Base-by-base conservation (phyloP, 2,888 invertebrate genomes). In the Craniophora ligustri region DNA sequence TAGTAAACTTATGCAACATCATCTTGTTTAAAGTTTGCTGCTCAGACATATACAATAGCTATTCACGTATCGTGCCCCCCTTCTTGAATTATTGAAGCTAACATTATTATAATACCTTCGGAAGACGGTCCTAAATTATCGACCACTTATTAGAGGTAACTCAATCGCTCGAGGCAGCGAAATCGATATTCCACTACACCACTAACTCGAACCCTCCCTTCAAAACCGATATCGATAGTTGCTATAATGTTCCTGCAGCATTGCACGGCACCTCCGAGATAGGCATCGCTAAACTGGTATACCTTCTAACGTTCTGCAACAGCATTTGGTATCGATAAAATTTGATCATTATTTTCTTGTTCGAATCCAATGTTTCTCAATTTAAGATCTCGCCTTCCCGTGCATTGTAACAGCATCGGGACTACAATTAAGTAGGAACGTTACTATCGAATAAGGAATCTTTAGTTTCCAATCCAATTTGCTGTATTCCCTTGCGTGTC, bases 401-500 rank as follows among this genome's bases (percentile, higher is more conserved):
- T 42, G 38, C 30, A 49, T 70, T 38, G 45, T 47, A 57, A 53
- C 47, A 57, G 51, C 45, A 47, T 42, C 19, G 49, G 69, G 46
- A 65, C 50, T 60, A 64, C 66, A 71, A 73, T 73, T 73, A 73
- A 54, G 48, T 61, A 46, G 68, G 71, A 67, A 73, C 71, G 61
- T 71, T 72, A 78, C 76, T 79, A 82, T 82, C 81, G 72, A 76
- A 72, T 77, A 78, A 77, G 80, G 76, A 79, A 81, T 82, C 81
- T 82, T 78, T 78, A 77, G 82, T 84, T 85, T 82, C 84, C 82
- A 88, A 88, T 87, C 87, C 85, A 89, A 87, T 89, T 90, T 88
- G 84, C 79, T 80, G 81, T 82, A 87, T 86, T 85, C 86, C 87
- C 85, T 91, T 75, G 92, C 92, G 92, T 92, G 92, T 86, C 86